These are phyloP conservation scores for Apeltes quadracus DNA, from an alignment of 2,113 vertebrate genomes.

Conservation along the genomic window DNA sequence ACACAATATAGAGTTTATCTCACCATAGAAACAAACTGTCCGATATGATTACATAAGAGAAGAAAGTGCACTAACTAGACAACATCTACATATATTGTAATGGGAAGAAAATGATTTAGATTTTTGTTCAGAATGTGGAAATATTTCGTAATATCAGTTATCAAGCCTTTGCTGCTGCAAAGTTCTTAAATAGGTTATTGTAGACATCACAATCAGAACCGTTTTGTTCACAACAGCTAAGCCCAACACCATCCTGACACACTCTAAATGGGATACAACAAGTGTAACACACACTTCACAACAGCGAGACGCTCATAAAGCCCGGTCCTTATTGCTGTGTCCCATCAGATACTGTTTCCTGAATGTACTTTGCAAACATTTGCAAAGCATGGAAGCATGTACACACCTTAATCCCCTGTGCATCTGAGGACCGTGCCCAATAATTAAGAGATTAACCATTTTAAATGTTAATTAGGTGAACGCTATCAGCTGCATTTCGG, in stretches of 20 bases:
- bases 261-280: not conserved
- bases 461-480: too few relatives aligned
- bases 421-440: too few relatives aligned
- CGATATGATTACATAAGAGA: not conserved
- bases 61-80: not conserved
- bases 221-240: not conserved
- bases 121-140: not conserved
- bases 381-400: slow-evolving; percentile 39
- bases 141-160: not conserved
- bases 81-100: not conserved
- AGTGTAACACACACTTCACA: slow-evolving; percentile 61
- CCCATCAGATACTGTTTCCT: slow-evolving; percentile 65
- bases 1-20: not conserved
- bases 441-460: too few relatives aligned
- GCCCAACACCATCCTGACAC: not conserved
- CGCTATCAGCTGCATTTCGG: too few relatives aligned
- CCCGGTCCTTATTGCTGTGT: slow-evolving; percentile 74
- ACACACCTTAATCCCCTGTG: slow-evolving; percentile 68
- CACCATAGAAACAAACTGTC: not conserved
- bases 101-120: not conserved
- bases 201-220: not conserved
- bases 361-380: slow-evolving; percentile 64
- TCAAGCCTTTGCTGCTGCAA: not conserved
- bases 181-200: not conserved
- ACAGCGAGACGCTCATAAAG: slow-evolving; percentile 64